Evolutionary conservation across 1,140 invertebrate species (phyloP), one percentile per base, ranked within the genome.

Genomic region (Sweltsa coloradensis): DNA sequence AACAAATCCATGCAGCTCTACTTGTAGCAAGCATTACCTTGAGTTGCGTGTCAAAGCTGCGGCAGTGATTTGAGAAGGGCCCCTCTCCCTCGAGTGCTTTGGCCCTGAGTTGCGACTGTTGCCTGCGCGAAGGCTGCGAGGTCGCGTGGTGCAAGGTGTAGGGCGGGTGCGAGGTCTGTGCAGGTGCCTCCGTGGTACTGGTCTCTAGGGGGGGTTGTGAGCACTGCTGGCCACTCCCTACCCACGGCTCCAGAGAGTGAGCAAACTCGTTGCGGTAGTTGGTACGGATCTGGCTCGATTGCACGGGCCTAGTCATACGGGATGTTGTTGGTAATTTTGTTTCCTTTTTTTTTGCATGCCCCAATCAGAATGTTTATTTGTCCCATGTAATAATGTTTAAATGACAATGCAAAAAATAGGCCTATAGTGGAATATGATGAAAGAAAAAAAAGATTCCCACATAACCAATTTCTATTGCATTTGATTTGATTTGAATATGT

Each of bases 231-330:
- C 34, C 34, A 39, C 53, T 53, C 19, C 71, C 66, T 22, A 80
- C 66, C 64, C 75, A 79, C 0, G 76, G 74, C 43, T 81, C 77
- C 5, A 83, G 58, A 27, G 70, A 70, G 29, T 76, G 68, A 2
- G 73, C 70, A 51, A 83, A 79, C 51, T 82, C 79, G 27, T 60
- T 70, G 50, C 75, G 67, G 57, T 78, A 82, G 53, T 78, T 79
- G 0, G 73, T 76, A 49, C 75, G 73, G 4, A 81, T 73, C 48
- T 69, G 63, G 50, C 72, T 74, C 16, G 70, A 71, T 53, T 75
- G 72, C 25, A 71, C 55, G 13, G 73, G 72, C 48, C 73, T 73
- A n/a, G n/a, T n/a, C n/a, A n/a, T n/a, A n/a, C n/a, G n/a, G n/a
- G n/a, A n/a, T n/a, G n/a, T n/a, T n/a, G n/a, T n/a, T n/a, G n/a